Evolutionary conservation across 2,113 vertebrate species (phyloP).

Genomic region (Pyxicephalus adspersus): DNA sequence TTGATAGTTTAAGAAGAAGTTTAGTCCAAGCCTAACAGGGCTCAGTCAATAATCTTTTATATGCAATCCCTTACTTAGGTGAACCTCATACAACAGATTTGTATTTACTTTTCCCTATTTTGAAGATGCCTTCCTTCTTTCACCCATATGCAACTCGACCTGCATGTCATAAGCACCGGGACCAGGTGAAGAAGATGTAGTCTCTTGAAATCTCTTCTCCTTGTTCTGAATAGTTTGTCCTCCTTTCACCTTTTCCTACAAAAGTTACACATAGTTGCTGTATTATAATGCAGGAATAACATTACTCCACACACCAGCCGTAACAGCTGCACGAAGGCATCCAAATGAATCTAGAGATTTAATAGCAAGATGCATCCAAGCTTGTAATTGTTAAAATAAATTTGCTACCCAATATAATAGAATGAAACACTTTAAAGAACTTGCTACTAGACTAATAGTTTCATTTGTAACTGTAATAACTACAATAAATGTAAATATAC

Average conservation of each 20-base stretch:
- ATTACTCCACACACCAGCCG: not conserved
- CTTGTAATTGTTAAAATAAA: constrained; percentile 49
- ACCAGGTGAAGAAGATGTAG: constrained; percentile 69
- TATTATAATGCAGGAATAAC: constrained; percentile 18
- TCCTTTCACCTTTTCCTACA: constrained; percentile 67
- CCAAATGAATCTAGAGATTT: constrained; percentile 1
- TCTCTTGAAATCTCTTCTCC: constrained; percentile 74
- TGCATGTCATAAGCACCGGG: constrained; percentile 72
- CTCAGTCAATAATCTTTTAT: too few species aligned
- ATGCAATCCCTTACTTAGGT: too few species aligned
- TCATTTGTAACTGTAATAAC: constrained; percentile 26
- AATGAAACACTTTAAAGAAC: constrained; percentile 20
- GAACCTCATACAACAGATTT: too few species aligned
- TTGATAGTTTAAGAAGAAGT: too few species aligned
- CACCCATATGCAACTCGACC: constrained; percentile 36
- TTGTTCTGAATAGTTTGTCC: constrained; percentile 76
- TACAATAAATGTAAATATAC: constrained; percentile 41
- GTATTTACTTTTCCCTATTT: constrained; percentile 27
- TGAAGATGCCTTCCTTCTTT: constrained; percentile 31
- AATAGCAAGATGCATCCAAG: constrained; percentile 31
- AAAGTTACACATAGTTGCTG: not conserved
- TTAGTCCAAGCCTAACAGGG: too few species aligned
- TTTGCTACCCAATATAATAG: constrained; percentile 4
- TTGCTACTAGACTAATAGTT: constrained; percentile 13
- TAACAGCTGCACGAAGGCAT: constrained; percentile 11